Base-by-base conservation (phyloP, 2,113 vertebrate species). In the Ameiurus melas region DNA sequence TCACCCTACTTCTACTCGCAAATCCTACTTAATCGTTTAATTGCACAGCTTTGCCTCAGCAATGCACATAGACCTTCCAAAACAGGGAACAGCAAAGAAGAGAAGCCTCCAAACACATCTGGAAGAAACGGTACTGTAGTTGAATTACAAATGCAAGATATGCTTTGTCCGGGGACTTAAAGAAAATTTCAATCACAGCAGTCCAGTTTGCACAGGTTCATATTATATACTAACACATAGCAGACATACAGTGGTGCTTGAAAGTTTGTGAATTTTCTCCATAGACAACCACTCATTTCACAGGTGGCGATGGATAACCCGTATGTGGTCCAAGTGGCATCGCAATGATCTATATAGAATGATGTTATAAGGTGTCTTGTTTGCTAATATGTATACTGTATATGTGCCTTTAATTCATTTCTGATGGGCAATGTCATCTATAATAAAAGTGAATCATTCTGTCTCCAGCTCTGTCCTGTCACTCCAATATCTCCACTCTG, bases 1-100 rank as follows among this genome's bases (percentile, higher is more conserved):
- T 85, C 30, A n/a, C 33, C 33, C 68, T 86, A 33, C 86, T 58
- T 60, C 33, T 39, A 39, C 55, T 79, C 39, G 4, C 55, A 84
- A 88, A 71, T 85, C 82, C 71, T 70, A 81, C 53, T 77, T 87
- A 89, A 87, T 47, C n/a, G 87, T 71, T 88, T 81, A 73, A 66
- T 83, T 86, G 36, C 36, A 75, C 27, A 7, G 71, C 47, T 68
- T 73, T 71, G 20, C 36, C 22, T 82, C 16, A 36, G 78, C 55
- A 60, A 20, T 66, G 53, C 33, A 71, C 53, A 86, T n/a, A 79
- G 57, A 71, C 47, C 5, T 60, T 43, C 55, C 27, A 78, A 22
- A 77, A 66, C 60, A 89, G 13, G 19, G 27, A 87, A 55, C 60
- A 39, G 30, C 51, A 66, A 22, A 80, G 43, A 30, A 20, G 1